Evolutionary conservation across 2,888 invertebrate genomes (phyloP).

Genomic region (Chymomyza amoena): DNA sequence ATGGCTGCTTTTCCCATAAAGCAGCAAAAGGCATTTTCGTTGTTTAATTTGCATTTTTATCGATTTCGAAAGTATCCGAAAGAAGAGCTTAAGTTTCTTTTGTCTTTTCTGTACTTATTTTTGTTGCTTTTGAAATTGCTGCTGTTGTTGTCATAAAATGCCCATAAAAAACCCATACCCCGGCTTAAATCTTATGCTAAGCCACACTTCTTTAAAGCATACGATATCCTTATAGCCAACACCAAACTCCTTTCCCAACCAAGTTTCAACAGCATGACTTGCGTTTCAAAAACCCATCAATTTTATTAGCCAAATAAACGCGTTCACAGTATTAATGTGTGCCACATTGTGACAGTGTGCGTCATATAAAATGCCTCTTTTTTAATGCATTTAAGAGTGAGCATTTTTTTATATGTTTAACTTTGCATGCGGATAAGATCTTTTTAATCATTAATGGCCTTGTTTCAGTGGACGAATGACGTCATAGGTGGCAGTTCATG

Average conservation of each 20-base stretch:
- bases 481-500: neutral
- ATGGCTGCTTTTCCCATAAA: neutral
- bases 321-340: constrained; percentile 1
- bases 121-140: neutral
- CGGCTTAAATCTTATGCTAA: constrained; percentile 35
- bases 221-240: constrained; percentile 37
- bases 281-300: constrained; percentile 49
- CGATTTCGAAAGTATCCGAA: constrained; percentile 42
- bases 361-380: neutral
- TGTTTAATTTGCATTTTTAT: constrained; percentile 74
- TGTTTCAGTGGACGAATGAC: neutral
- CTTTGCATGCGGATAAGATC: neutral
- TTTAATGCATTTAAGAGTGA: neutral
- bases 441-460: neutral
- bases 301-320: constrained; percentile 31
- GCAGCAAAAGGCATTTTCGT: constrained; percentile 39
- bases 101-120: neutral
- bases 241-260: constrained; percentile 10
- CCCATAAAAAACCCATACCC: constrained; percentile 61
- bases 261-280: constrained; percentile 8
- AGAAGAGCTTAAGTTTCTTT: constrained; percentile 1
- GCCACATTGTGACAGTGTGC: neutral
- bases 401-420: neutral
- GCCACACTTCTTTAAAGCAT: constrained; percentile 49
- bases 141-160: constrained; percentile 56